Evolutionary conservation across 1,140 invertebrate species (phyloP).

Genomic region (Drosophila seguyi): DNA sequence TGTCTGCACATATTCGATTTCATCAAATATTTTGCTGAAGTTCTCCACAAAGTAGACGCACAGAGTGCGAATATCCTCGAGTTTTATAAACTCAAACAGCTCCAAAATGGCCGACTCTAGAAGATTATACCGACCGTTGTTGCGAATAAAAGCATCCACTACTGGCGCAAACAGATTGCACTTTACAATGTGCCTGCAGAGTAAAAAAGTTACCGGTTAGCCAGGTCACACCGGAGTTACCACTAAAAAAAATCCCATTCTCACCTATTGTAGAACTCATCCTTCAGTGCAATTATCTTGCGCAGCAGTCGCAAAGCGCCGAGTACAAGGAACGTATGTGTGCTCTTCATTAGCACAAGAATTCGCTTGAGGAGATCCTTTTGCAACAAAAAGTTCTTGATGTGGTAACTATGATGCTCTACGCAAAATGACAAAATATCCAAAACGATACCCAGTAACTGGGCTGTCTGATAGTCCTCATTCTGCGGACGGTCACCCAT

Average conservation of each 20-base stretch:
- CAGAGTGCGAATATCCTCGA: conserved; percentile 98
- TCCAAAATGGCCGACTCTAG: conserved; percentile 99
- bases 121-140: conserved; percentile 99
- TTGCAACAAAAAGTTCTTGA: conserved; percentile 98
- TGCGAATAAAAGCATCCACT: conserved; percentile 97
- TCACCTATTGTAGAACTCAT: conserved; percentile 97
- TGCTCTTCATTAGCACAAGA: conserved; percentile 98
- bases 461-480: conserved; percentile 98
- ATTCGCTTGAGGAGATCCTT: conserved; percentile 98
- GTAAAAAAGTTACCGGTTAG: background rate
- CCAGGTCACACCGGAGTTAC: background rate
- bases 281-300: conserved; percentile 98
- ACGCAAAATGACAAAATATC: conserved; percentile 99
- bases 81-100: conserved; percentile 99
- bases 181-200: conserved; percentile 94
- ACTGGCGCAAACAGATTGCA: conserved; percentile 98
- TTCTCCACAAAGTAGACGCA: conserved; percentile 97
- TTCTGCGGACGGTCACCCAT: conserved; percentile 93
- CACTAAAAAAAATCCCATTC: background rate
- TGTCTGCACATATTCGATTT: conserved; percentile 98
- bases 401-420: conserved; percentile 99
- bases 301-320: conserved; percentile 98
- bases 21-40: conserved; percentile 96
- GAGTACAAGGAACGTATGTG: conserved; percentile 98
- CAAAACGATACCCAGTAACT: conserved; percentile 96